Base-by-base conservation (phyloP, 2,113 vertebrate genomes). In the Myiopsitta monachus region DNA sequence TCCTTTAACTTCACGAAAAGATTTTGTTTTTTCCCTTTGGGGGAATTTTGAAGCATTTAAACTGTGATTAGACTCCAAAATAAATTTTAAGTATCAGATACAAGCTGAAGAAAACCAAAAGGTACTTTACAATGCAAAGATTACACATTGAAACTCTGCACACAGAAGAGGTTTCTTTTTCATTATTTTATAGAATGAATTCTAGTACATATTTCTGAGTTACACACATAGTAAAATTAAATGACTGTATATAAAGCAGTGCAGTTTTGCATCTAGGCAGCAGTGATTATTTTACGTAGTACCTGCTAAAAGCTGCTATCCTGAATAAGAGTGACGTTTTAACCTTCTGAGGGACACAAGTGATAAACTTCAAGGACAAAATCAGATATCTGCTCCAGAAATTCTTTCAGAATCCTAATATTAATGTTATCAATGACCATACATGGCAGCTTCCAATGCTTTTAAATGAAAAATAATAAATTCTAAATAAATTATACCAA, bases 21-120 rank as follows among this genome's bases (percentile, higher is more conserved):
- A 27, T 3, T 6, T 49, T 21, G 57, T 49, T 41, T 11, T 1
- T 1, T 1, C 69, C 49, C 87, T 66, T 77, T 80, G 81, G 33
- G 76, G 70, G 39, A 31, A 43, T 63, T 83, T 88, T 41, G 83
- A 95, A 88, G 51, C 43, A 94, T 94, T 93, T 95, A 83, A 49
- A 94, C 27, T 17, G 2, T 64, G 87, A 96, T 92, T 94, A 49
- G 43, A 28, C 43, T 93, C 33, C 44, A 89, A 78, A 90, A 88
- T 18, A 46, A 51, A 55, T 62, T 84, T 83, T 64, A 77, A 51
- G 43, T 33, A 57, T 64, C 72, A 81, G 36, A 83, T 24, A 47
- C 14, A 16, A 4, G 11, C 59, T 92, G 51, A 87, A 93, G 79
- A 70, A 90, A 80, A 59, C 41, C 72, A 80, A 83, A 91, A 91